Conservation (phyloP, 2,797 vertebrate species). For the Pyrrhura leucotis region DNA sequence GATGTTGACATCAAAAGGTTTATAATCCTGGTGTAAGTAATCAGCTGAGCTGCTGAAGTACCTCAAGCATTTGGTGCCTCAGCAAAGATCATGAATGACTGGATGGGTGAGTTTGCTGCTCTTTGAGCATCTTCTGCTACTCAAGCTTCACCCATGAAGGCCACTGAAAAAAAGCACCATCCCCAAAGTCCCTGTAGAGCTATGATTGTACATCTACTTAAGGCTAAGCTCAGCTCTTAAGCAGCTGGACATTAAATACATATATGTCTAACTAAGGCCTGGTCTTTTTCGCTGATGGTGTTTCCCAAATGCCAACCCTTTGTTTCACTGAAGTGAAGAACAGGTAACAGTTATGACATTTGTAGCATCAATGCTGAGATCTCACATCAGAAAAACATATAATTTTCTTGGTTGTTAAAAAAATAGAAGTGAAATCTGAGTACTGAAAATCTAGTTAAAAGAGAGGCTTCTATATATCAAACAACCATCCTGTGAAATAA, state of each 20-base stretch:
- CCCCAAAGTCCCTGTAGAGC: background rate
- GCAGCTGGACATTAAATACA: background rate
- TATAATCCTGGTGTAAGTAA: background rate
- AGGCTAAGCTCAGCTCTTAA: background rate
- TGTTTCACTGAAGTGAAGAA: background rate
- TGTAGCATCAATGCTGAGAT: background rate
- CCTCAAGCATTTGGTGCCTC: background rate
- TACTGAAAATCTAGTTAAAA: background rate
- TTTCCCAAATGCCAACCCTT: background rate
- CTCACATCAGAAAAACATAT: background rate
- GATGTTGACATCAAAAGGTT: background rate
- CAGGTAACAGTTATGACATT: background rate
- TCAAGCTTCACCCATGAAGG: background rate
- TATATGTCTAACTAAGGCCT: background rate
- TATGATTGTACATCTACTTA: background rate
- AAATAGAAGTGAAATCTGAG: background rate
- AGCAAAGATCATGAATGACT: background rate
- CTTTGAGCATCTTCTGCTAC: background rate
- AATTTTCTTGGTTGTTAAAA: background rate
- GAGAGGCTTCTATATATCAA: background rate
- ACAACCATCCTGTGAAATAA: background rate
- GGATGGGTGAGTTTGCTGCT: background rate
- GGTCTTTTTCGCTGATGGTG: background rate
- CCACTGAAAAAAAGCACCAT: background rate
- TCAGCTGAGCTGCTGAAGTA: background rate